Conservation (phyloP, 1,140 invertebrate species). For the Aethina tumida region DNA sequence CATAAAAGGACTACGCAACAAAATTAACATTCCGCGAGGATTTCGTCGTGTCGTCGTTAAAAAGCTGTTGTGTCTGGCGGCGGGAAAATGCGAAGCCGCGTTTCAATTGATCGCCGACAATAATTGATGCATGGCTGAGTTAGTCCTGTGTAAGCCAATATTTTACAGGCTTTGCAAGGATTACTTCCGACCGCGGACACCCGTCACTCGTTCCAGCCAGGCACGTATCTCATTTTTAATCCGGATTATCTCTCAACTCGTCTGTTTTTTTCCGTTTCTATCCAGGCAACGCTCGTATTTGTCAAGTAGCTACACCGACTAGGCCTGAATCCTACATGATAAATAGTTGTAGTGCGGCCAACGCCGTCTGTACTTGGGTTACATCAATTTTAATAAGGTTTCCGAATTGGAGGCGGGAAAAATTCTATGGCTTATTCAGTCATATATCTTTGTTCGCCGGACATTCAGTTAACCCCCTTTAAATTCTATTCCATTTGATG, state of each 20-base stretch:
- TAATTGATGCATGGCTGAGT: constrained; percentile 28
- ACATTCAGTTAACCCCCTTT: no score
- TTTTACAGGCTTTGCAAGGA: constrained; percentile 29
- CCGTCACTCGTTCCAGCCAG: constrained; percentile 15
- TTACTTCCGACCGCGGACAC: constrained; percentile 21
- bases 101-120: constrained; percentile 25
- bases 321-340: constrained; percentile 9
- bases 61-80: no score
- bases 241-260: constrained; percentile 27
- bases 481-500: no score
- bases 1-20: no score
- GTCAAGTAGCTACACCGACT: constrained; percentile 16
- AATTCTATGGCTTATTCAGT: no score
- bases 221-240: constrained; percentile 34
- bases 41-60: no score
- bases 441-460: no score
- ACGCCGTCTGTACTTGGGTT: no score
- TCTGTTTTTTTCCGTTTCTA: constrained; percentile 26
- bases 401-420: no score
- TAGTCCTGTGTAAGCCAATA: constrained; percentile 26
- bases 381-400: no score
- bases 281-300: constrained; percentile 21
- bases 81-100: no score
- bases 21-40: no score
- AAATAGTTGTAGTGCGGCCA: constrained; percentile 16